phyloP scores from a whole-genome alignment of 2,113 vertebrate genomes.

The Syngnathus typhle region DNA sequence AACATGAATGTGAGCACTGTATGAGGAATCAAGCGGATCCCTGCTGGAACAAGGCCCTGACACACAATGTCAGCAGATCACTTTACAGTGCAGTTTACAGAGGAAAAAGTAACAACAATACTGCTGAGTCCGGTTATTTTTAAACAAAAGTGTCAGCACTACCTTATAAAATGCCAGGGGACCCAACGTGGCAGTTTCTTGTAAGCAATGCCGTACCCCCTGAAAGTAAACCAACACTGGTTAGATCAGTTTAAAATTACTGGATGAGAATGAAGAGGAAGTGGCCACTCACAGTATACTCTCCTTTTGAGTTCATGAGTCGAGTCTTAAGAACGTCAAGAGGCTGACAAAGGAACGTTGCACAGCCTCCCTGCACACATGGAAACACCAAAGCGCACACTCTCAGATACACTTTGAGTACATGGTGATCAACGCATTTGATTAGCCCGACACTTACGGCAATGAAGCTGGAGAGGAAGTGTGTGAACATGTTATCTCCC shows the following conservation, averaged over 20 bases:
- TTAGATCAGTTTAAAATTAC: neutral
- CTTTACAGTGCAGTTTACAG: neutral
- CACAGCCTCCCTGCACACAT: slow-evolving; percentile 82
- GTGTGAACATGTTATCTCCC: slow-evolving; percentile 83
- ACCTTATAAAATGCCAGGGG: slow-evolving; percentile 95
- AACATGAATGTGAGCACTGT: slow-evolving; percentile 85
- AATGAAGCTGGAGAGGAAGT: slow-evolving; percentile 91
- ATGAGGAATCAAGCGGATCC: slow-evolving; percentile 81
- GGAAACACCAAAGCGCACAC: neutral
- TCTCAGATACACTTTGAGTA: neutral
- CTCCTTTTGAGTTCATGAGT: slow-evolving; percentile 93
- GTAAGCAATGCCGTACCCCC: slow-evolving; percentile 84
- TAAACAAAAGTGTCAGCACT: neutral
- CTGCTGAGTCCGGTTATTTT: neutral
- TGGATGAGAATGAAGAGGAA: neutral
- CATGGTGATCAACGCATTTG: neutral
- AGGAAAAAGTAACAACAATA: neutral
- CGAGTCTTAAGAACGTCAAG: slow-evolving; percentile 93
- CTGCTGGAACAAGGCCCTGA: slow-evolving; percentile 84
- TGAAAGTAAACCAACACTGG: slow-evolving; percentile 42
- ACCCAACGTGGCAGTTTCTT: slow-evolving; percentile 84
- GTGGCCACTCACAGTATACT: slow-evolving; percentile 78
- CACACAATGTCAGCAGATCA: slow-evolving; percentile 15
- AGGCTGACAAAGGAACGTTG: slow-evolving; percentile 92
- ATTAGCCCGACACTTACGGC: slow-evolving; percentile 77